Evolutionary conservation across 2,888 invertebrate genomes (phyloP).

Genomic region (Meliscaeva auricollis): DNA sequence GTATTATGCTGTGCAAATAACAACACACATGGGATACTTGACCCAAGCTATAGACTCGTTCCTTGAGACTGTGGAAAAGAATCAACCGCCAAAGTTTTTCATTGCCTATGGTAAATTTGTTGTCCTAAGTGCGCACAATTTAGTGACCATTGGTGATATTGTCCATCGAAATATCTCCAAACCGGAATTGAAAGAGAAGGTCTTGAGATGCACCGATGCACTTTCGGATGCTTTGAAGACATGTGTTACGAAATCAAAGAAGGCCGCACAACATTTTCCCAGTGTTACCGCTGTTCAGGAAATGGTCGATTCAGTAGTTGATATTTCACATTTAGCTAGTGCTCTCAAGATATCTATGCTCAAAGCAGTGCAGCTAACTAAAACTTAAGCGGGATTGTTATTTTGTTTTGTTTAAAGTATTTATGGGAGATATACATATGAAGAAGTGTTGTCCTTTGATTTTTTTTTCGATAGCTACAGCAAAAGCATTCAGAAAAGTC

Average conservation of each 20-base stretch:
- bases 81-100: slow-evolving; percentile 96
- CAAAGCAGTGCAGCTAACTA: slow-evolving; percentile 86
- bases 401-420: neutral
- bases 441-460: slow-evolving; percentile 20
- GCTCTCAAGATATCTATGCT: slow-evolving; percentile 91
- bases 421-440: slow-evolving; percentile 14
- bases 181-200: slow-evolving; percentile 89
- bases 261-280: slow-evolving; percentile 96
- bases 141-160: slow-evolving; percentile 97
- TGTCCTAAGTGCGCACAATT: slow-evolving; percentile 95
- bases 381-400: slow-evolving; percentile 49
- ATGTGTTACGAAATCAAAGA: slow-evolving; percentile 94
- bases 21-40: slow-evolving; percentile 93
- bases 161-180: slow-evolving; percentile 93
- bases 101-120: slow-evolving; percentile 97
- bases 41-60: slow-evolving; percentile 96
- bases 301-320: slow-evolving; percentile 96
- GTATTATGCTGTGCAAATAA: slow-evolving; percentile 94
- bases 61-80: slow-evolving; percentile 94
- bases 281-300: slow-evolving; percentile 95
- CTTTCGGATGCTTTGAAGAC: slow-evolving; percentile 92
- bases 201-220: slow-evolving; percentile 91
- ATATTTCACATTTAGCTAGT: slow-evolving; percentile 93
- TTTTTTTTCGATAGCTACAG: slow-evolving; percentile 39
- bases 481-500: slow-evolving; percentile 67